These are phyloP conservation scores for Pseudocheirus occidentalis DNA, from an alignment of 2,797 vertebrate species.

Conservation along the genomic window DNA sequence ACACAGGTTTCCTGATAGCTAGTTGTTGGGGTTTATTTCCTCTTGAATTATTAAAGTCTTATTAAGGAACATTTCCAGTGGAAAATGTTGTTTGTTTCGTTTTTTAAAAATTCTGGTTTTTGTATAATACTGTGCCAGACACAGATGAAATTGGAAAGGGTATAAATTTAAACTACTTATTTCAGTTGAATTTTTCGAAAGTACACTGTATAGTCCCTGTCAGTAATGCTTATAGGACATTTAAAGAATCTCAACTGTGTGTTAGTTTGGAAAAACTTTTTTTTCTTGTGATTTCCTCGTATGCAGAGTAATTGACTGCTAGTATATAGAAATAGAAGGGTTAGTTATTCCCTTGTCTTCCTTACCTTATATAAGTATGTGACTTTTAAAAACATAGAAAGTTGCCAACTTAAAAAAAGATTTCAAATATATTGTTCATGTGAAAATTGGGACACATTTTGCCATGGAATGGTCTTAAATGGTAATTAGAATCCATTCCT, in stretches of 20 bases:
- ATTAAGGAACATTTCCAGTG: conserved; percentile 18
- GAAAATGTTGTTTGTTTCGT: not conserved
- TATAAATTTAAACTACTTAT: conserved; percentile 26
- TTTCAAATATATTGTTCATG: conserved; percentile 29
- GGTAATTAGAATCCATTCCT: conserved; percentile 23
- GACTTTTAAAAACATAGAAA: conserved; percentile 12
- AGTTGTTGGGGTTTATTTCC: conserved; percentile 5
- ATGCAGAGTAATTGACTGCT: conserved; percentile 43
- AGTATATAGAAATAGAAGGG: conserved; percentile 16
- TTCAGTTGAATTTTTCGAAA: conserved; percentile 29
- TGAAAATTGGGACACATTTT: conserved; percentile 33
- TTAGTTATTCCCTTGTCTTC: conserved; percentile 1
- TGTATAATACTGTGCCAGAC: not conserved
- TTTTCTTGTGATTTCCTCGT: conserved; percentile 40
- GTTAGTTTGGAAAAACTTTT: conserved; percentile 31
- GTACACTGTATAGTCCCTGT: not conserved
- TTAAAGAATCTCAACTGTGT: conserved; percentile 4
- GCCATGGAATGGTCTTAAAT: conserved; percentile 10
- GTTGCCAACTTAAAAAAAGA: not conserved
- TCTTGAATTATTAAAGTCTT: not conserved
- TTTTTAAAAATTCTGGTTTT: not conserved
- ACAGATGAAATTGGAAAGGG: not conserved
- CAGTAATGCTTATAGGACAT: conserved; percentile 5
- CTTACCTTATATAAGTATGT: conserved; percentile 26
- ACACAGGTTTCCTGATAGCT: not conserved